Conservation (phyloP, 2,797 vertebrate genomes). For the Scomberomorus guttatus region DNA sequence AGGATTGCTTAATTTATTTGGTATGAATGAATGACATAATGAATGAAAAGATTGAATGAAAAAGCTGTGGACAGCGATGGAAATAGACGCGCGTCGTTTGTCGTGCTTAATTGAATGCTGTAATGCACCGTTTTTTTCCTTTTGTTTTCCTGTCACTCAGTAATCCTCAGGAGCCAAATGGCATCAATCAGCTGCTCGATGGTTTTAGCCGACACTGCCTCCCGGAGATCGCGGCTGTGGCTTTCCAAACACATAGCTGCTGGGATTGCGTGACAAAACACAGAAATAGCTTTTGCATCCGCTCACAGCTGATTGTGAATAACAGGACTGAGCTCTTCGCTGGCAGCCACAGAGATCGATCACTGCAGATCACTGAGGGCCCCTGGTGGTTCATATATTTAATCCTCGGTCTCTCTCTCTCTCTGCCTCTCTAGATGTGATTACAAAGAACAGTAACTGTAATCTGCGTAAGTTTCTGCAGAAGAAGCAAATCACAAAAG, state of each 20-base stretch:
- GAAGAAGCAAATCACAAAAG: neutral
- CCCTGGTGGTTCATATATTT: slow-evolving; percentile 53
- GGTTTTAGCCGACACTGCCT: slow-evolving; percentile 12
- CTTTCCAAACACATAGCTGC: slow-evolving; percentile 45
- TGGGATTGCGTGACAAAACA: slow-evolving; percentile 63
- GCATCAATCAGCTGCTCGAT: slow-evolving; percentile 39
- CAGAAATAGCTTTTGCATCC: slow-evolving; percentile 64
- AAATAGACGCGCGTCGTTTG: neutral
- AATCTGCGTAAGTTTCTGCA: neutral
- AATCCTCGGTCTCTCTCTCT: neutral
- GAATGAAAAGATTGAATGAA: slow-evolving; percentile 26
- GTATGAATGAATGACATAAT: slow-evolving; percentile 25
- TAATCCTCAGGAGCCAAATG: slow-evolving; percentile 49
- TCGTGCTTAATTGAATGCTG: slow-evolving; percentile 26
- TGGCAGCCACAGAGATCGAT: slow-evolving; percentile 21
- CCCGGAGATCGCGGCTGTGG: slow-evolving; percentile 25
- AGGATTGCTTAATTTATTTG: neutral
- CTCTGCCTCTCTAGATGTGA: neutral
- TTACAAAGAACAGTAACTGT: neutral
- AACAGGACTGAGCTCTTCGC: slow-evolving; percentile 43
- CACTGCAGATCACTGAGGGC: slow-evolving; percentile 56
- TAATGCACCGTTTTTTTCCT: slow-evolving; percentile 15
- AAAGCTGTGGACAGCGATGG: neutral
- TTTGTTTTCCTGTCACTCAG: slow-evolving; percentile 42
- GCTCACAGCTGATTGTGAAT: slow-evolving; percentile 62